Percentiles rank a stretch among this genome's conserved stretches.
phyloP scores from a whole-genome alignment of 2,888 invertebrate genomes.

The Drosophila quinaria region DNA sequence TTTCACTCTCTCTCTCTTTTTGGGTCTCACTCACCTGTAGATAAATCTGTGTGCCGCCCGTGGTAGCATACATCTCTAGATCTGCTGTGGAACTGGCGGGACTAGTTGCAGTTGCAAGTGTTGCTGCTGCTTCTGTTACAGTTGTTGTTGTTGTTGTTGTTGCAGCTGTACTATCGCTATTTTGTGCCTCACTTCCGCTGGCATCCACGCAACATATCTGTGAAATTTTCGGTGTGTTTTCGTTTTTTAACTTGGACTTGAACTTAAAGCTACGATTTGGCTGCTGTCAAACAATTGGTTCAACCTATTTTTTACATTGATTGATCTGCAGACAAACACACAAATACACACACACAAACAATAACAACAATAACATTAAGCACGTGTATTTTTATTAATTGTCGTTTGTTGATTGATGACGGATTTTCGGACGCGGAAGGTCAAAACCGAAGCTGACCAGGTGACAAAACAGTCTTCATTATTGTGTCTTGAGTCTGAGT shows the following conservation, averaged over 20 bases:
- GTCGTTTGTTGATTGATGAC: constrained; percentile 69
- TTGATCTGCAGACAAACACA: constrained; percentile 43
- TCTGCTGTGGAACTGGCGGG: constrained; percentile 54
- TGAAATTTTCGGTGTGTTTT: constrained; percentile 60
- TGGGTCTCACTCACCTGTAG: constrained; percentile 84
- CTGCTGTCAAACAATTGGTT: constrained; percentile 54
- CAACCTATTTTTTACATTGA: constrained; percentile 57
- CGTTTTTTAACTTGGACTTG: constrained; percentile 14
- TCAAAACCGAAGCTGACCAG: constrained; percentile 40
- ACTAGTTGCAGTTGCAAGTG: constrained; percentile 68
- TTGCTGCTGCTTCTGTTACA: constrained; percentile 25
- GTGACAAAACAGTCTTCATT: constrained; percentile 46
- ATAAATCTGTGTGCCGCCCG: constrained; percentile 86
- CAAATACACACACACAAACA: constrained; percentile 7
- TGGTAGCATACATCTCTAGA: constrained; percentile 85
- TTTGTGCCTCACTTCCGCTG: constrained; percentile 61
- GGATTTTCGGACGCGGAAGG: constrained; percentile 63
- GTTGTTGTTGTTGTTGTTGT: constrained; percentile 65
- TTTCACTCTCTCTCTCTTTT: constrained; percentile 1
- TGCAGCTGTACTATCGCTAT: constrained; percentile 66
- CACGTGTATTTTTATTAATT: constrained; percentile 49
- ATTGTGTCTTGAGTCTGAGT: constrained; percentile 6
- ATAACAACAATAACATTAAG: constrained; percentile 27
- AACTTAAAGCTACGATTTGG: constrained; percentile 24
- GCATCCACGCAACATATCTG: constrained; percentile 85